These are phyloP conservation scores for Manis pentadactyla DNA, from an alignment of 2,797 vertebrate genomes.

Conservation along the genomic window DNA sequence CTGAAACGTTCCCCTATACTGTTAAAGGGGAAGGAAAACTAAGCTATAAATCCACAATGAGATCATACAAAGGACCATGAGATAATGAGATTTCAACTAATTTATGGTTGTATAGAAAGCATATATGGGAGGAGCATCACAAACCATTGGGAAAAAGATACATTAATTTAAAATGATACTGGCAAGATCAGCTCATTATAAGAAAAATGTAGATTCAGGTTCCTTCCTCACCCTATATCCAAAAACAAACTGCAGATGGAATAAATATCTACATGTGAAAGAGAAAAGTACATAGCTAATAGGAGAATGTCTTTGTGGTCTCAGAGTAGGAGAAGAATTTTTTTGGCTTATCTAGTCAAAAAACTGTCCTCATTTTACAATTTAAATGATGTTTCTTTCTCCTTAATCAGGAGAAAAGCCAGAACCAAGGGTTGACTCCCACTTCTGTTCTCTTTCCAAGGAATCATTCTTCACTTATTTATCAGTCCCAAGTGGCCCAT, in stretches of 20 bases:
- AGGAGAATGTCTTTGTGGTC: background rate
- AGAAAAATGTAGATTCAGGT: background rate
- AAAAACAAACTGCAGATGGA: constrained; percentile 17
- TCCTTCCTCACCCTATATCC: background rate
- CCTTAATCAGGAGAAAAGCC: constrained; percentile 49
- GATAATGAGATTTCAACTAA: background rate
- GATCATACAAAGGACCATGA: background rate
- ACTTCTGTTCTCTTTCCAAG: constrained; percentile 9
- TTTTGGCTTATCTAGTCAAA: background rate
- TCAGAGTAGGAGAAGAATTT: background rate
- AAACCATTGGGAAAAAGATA: background rate
- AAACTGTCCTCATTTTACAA: constrained; percentile 49
- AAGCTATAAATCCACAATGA: background rate
- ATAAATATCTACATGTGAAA: background rate
- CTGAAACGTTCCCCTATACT: background rate
- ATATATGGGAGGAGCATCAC: background rate
- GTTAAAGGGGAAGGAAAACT: background rate
- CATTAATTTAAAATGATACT: background rate
- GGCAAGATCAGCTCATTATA: constrained; percentile 2
- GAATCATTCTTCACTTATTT: constrained; percentile 1
- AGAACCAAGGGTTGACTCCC: background rate
- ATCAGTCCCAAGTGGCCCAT: constrained; percentile 18
- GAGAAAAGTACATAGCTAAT: background rate
- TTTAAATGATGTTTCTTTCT: constrained; percentile 44
- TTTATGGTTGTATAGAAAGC: background rate